These are phyloP conservation scores for Imbricaverruca yamaguchii DNA, from an alignment of 2,888 invertebrate genomes.

Conservation along the genomic window DNA sequence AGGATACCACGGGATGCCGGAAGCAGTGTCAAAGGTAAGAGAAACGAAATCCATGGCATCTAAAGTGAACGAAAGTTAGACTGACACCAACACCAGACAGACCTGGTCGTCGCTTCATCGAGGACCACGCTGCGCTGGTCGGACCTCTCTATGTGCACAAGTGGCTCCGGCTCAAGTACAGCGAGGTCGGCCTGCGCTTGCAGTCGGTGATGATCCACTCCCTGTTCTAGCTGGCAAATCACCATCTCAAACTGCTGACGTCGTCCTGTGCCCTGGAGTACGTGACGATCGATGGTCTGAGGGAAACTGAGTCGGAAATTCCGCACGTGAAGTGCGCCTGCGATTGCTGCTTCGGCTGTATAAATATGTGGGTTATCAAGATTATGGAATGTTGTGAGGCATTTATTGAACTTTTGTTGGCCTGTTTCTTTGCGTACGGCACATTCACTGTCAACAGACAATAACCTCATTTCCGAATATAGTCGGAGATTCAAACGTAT, in stretches of 20 bases:
- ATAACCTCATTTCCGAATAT: too few species aligned
- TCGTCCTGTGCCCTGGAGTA: constrained; percentile 29
- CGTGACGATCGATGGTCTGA: constrained; percentile 26
- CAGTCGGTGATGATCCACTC: constrained; percentile 22
- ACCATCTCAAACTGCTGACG: constrained; percentile 29
- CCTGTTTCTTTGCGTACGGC: too few species aligned
- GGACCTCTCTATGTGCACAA: constrained; percentile 26
- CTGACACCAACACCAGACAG: too few species aligned
- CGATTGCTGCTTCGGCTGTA: neutral
- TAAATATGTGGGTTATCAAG: too few species aligned
- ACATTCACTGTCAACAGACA: too few species aligned
- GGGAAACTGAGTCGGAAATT: constrained; percentile 25
- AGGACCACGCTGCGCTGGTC: constrained; percentile 12
- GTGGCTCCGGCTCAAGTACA: constrained; percentile 23
- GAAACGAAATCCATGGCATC: too few species aligned
- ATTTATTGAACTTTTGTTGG: too few species aligned
- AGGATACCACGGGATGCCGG: too few species aligned
- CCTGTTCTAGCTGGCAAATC: constrained; percentile 23
- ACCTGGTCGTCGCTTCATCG: neutral
- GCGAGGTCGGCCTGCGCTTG: constrained; percentile 18
- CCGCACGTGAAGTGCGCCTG: neutral
- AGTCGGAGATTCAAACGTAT: too few species aligned
- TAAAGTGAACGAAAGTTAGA: too few species aligned
- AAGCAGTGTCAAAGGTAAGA: too few species aligned
- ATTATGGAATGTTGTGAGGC: too few species aligned